phyloP scores from a whole-genome alignment of 2,797 vertebrate species.

The Sebastes oblongus region DNA sequence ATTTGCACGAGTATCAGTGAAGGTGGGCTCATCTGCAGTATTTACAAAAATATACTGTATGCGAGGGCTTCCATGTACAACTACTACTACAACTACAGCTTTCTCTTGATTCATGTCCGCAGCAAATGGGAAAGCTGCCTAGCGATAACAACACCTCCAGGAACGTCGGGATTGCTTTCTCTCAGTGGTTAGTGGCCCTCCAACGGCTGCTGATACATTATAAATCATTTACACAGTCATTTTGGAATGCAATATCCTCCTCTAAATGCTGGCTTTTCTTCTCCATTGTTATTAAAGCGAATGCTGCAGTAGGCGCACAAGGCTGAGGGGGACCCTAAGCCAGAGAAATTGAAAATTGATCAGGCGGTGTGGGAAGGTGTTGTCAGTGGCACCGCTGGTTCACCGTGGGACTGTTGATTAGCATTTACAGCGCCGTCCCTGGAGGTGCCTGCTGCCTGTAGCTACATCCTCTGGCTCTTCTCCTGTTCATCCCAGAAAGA shows the following conservation, averaged over 20 bases:
- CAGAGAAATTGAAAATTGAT: constrained; percentile 86
- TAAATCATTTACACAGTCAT: constrained; percentile 85
- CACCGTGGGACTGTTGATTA: constrained; percentile 71
- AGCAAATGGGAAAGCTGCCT: constrained; percentile 59
- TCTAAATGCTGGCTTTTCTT: constrained; percentile 79
- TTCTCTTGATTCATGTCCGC: constrained; percentile 44
- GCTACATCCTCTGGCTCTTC: constrained; percentile 15
- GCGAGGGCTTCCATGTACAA: constrained; percentile 15
- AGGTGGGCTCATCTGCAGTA: constrained; percentile 25
- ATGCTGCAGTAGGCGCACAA: constrained; percentile 46
- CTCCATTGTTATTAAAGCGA: constrained; percentile 76
- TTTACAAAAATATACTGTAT: constrained; percentile 40
- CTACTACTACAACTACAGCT: constrained; percentile 38
- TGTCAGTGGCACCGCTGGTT: constrained; percentile 53
- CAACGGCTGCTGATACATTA: constrained; percentile 75
- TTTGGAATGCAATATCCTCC: constrained; percentile 82
- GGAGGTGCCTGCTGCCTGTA: constrained; percentile 42
- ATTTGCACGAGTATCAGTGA: constrained; percentile 20
- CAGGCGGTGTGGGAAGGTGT: constrained; percentile 70
- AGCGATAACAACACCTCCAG: constrained; percentile 74
- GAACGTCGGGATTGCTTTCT: constrained; percentile 77
- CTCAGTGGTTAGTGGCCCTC: constrained; percentile 73
- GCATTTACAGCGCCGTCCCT: constrained; percentile 74
- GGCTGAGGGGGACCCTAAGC: constrained; percentile 72
- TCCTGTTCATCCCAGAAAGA: constrained; percentile 54